Percentiles rank a stretch among this genome's conserved stretches.
Conservation (phyloP, 2,797 vertebrate genomes). For the Iguana delicatissima region DNA sequence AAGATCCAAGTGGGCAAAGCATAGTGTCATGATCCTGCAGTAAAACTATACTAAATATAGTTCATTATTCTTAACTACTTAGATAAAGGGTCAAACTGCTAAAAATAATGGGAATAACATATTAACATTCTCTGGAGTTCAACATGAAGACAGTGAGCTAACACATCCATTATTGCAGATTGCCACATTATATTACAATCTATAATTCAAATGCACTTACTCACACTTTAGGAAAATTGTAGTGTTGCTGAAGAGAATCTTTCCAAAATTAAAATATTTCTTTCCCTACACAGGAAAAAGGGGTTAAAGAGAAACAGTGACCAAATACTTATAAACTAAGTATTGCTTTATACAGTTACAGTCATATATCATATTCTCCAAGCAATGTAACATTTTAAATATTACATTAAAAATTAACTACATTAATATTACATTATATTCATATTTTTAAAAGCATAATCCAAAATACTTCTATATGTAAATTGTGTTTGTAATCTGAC, state of each 20-base stretch:
- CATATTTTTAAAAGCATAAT: neutral
- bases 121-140: neutral
- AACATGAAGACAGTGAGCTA: slow-evolving; percentile 4
- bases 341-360: too few species aligned
- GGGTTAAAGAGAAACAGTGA: neutral
- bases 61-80: neutral
- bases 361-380: neutral
- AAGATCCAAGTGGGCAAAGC: neutral
- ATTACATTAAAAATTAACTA: too few species aligned
- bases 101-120: neutral
- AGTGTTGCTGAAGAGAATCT: slow-evolving; percentile 92
- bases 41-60: neutral
- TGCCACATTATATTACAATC: slow-evolving; percentile 1
- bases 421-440: too few species aligned
- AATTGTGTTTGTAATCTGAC: neutral
- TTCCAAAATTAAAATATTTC: slow-evolving; percentile 87
- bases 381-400: too few species aligned
- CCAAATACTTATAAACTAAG: neutral
- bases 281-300: slow-evolving; percentile 80
- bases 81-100: neutral
- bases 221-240: slow-evolving; percentile 93
- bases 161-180: neutral
- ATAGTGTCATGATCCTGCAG: neutral
- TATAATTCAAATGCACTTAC: slow-evolving; percentile 58
- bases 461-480: neutral